A percentile compares a stretch with the other conserved stretches of the same genome.
Conservation (phyloP, 2,888 invertebrate species). For the Leptura quadrifasciata region DNA sequence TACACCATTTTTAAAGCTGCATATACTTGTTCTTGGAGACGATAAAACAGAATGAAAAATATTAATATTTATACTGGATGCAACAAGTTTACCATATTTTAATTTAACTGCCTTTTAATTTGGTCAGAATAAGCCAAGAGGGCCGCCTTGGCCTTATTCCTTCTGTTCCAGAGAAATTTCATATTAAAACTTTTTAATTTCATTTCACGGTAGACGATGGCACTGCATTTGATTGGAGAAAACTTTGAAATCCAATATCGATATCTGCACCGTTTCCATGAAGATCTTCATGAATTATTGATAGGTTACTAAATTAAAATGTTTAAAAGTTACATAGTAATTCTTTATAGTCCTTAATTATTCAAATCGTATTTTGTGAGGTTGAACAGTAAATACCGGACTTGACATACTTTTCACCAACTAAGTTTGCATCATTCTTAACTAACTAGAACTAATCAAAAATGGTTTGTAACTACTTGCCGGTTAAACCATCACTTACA, state of each 20-base stretch:
- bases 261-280: slow-evolving; percentile 15
- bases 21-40: no score
- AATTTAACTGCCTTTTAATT: slow-evolving; percentile 3
- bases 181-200: slow-evolving; percentile 5
- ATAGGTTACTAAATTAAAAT: slow-evolving; percentile 3
- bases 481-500: no score
- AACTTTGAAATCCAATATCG: slow-evolving; percentile 17
- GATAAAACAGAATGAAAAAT: no score
- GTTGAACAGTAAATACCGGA: no score
- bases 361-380: not conserved
- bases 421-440: not conserved
- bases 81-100: not conserved
- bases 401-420: not conserved
- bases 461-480: no score
- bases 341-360: not conserved
- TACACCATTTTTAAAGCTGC: no score
- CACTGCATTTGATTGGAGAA: not conserved
- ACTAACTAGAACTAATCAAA: no score
- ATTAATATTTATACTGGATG: no score
- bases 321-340: slow-evolving; percentile 11
- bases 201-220: not conserved
- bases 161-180: not conserved
- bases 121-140: not conserved
- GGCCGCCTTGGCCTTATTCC: no score
- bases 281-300: slow-evolving; percentile 24